phyloP scores from a whole-genome alignment of 2,113 vertebrate genomes.

The Saccopteryx bilineata region DNA sequence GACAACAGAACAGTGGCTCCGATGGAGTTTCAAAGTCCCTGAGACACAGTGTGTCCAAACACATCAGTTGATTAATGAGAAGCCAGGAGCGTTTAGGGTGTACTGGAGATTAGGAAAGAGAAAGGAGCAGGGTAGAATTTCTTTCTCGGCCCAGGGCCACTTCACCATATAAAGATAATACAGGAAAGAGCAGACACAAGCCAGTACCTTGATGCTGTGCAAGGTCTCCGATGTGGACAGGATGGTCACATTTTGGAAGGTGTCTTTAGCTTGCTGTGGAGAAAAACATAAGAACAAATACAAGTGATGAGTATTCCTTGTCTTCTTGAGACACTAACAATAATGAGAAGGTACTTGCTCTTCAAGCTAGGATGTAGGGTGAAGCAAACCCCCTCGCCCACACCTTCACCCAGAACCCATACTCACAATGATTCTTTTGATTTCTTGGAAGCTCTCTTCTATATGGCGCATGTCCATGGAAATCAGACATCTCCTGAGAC shows the following conservation, averaged over 20 bases:
- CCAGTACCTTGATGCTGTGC: conserved; percentile 82
- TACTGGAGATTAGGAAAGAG: neutral
- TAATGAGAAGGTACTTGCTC: neutral
- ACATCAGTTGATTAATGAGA: neutral
- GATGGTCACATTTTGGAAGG: conserved; percentile 85
- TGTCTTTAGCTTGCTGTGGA: conserved; percentile 86
- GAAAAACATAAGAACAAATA: neutral
- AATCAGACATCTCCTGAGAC: conserved; percentile 81
- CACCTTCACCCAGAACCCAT: neutral
- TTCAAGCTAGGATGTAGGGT: neutral
- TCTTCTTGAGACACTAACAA: neutral
- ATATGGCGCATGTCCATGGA: conserved; percentile 77
- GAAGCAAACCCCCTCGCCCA: neutral
- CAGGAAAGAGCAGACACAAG: neutral
- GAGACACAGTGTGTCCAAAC: neutral
- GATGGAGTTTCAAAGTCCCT: neutral
- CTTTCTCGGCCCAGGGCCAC: neutral
- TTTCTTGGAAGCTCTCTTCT: conserved; percentile 82
- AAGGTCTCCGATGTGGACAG: conserved; percentile 80
- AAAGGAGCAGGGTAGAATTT: neutral
- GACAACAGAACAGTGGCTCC: neutral
- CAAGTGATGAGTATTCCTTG: neutral
- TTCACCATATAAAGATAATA: neutral
- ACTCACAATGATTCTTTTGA: conserved; percentile 87
- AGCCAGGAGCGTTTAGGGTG: rapidly evolving